Conservation (phyloP, 2,113 vertebrate species). For the Spheniscus mendiculus region DNA sequence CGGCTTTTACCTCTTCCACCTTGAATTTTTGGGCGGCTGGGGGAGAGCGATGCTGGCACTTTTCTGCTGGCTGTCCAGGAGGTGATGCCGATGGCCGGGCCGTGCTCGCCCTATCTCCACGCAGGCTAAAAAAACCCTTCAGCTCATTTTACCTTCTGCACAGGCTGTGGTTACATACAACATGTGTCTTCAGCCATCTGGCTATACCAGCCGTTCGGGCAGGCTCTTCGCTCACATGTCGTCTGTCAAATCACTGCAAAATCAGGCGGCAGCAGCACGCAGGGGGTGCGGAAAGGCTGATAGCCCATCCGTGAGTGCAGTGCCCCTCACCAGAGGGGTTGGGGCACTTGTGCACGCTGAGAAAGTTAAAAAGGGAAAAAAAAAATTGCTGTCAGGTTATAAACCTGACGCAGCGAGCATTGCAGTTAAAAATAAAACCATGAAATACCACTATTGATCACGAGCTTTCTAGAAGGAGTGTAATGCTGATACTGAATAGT, state of each 20-base stretch:
- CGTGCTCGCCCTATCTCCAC: accelerated
- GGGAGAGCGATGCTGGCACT: background rate
- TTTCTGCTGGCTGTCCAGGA: background rate
- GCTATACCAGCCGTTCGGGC: background rate
- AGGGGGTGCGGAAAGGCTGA: background rate
- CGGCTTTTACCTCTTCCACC: background rate
- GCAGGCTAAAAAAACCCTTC: background rate
- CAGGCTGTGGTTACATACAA: background rate
- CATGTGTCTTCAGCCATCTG: background rate
- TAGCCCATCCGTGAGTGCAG: background rate
- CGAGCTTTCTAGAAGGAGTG: background rate
- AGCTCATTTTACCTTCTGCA: background rate
- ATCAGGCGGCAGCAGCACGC: accelerated
- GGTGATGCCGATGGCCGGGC: background rate
- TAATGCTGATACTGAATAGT: background rate
- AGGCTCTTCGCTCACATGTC: background rate
- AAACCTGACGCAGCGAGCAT: background rate
- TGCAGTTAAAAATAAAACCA: background rate
- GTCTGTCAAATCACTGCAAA: background rate
- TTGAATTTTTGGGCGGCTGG: background rate
- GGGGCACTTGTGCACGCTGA: too few species aligned
- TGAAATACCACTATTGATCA: background rate
- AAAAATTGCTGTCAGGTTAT: background rate
- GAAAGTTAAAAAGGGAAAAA: background rate
- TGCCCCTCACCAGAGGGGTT: background rate